Base-by-base conservation (phyloP, 2,888 invertebrate species). In the Pteria penguin region DNA sequence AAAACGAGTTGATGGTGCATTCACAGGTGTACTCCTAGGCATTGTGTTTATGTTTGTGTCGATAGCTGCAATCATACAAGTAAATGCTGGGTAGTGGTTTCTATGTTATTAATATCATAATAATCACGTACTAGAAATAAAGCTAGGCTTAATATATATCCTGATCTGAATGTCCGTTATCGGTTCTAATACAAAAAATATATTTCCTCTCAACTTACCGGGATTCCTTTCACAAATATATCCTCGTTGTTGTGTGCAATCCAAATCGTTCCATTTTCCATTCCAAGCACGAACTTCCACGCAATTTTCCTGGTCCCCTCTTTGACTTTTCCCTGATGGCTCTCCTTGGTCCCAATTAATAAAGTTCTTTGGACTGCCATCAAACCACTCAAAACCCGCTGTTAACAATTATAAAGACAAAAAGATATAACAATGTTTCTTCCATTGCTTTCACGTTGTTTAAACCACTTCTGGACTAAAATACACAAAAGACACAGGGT, bases 321-420 rank as follows among this genome's bases (percentile, higher is more conserved):
- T 76, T 52, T 72, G 68, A 2, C 78, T 82, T 36, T 75, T 73
- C 11, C 79, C 76, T 0, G 79, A 81, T 1, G 88, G 88, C 70
- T 86, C 75, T 26, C 80, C 76, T 5, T 45, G 24, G 1, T 79
- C 78, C 88, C 88, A 88, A 75, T 86, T 83, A 14, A 85, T 81
- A 67, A 74, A 87, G 52, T 82, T 80, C 5, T 84, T 66, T 4
- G 84, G 81, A 18, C 84, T 71, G 18, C 78, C 77, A 73, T 87
- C 87, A 62, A 79, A 71, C 88, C 88, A 88, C 65, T 78, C 70
- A 70, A 84, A 88, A 1, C 82, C 84, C 75, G 80, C 86, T 85
- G 79, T 2, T 61, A 72, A 52, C 18, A 45, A n/a, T n/a, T n/a
- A n/a, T n/a, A n/a, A n/a, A n/a, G n/a, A n/a, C n/a, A n/a, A n/a